Evolutionary conservation across 1,140 invertebrate species (phyloP), one percentile per base, ranked within the genome.

Genomic region (Antheraea mylitta): DNA sequence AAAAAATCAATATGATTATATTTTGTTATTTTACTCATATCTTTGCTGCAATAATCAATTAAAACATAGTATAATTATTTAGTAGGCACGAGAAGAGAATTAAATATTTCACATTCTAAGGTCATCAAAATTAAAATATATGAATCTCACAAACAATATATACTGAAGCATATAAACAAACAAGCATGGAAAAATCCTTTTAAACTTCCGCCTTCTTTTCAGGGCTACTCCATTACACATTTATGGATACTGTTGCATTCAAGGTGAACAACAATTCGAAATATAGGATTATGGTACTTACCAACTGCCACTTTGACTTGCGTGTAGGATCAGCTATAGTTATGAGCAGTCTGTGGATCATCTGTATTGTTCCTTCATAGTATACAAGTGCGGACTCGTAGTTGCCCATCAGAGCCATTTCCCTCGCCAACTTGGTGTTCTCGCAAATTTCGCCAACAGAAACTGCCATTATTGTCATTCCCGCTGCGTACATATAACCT

Each of bases 301-400:
- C 97, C 94, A 97, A 94, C 87, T 96, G 97, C 98, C 98, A 99
- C 93, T 96, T 97, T 73, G 95, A 95, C 93, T 96, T 98, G 68
- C 95, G 94, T 72, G 95, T 95, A 62, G 95, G 95, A 89, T 95
- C 98, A 16, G 94, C 96, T 61, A 98, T 97, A 53, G 95, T 96
- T 18, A 95, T 93, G 59, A 99, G 94, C 36, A 98, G 94, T 77
- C 95, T 95, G 81, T 98, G 96, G 77, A 99, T 97, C 92, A 98
- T 97, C 87, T 98, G 97, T 42, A 98, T 94, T 6, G 98, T 97
- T 63, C 98, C 97, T 92, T 99, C 97, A 88, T 99, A 99, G 92
- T 99, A 99, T 62, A 99, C 97, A 78, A 96, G 94, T 11, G 98
- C 97, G 68, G 97, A 97, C 82, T 99, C 98, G 87, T 99, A 99